A percentile compares a stretch with the other conserved stretches of the same genome.
Evolutionary conservation across 2,888 invertebrate species (phyloP).

Genomic region (Bruchidius siliquastri): DNA sequence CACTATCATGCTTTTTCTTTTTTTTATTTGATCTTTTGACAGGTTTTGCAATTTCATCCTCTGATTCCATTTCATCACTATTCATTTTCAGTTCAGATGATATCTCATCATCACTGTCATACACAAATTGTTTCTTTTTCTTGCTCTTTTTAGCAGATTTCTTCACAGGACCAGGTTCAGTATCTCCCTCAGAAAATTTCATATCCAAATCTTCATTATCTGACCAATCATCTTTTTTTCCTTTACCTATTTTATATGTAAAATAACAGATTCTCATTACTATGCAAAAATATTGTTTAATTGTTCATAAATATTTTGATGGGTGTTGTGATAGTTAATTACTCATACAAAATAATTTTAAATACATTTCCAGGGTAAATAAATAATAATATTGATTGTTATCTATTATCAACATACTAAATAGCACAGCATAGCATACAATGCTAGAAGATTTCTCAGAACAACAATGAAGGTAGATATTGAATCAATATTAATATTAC

Average conservation of each 20-base stretch:
- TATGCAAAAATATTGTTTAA: too few relatives aligned
- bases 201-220: slow-evolving; percentile 37
- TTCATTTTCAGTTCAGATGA: neutral
- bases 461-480: too few relatives aligned
- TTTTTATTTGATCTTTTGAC: slow-evolving; percentile 10
- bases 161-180: slow-evolving; percentile 16
- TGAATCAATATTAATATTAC: too few relatives aligned
- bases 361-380: too few relatives aligned
- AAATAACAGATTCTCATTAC: neutral
- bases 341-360: too few relatives aligned
- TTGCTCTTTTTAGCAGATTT: slow-evolving; percentile 38
- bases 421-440: too few relatives aligned
- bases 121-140: slow-evolving; percentile 21
- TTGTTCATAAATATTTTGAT: too few relatives aligned
- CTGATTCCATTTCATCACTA: slow-evolving; percentile 11
- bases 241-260: slow-evolving; percentile 15
- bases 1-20: slow-evolving; percentile 12
- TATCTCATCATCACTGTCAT: slow-evolving; percentile 15
- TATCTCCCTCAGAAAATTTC: slow-evolving; percentile 36
- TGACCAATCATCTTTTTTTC: slow-evolving; percentile 35
- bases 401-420: too few relatives aligned
- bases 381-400: too few relatives aligned
- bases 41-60: slow-evolving; percentile 21
- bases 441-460: too few relatives aligned
- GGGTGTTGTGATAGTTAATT: too few relatives aligned